Percentiles rank a stretch among this genome's conserved stretches.
Evolutionary conservation across 2,888 invertebrate genomes (phyloP).

Genomic region (Heliconius hortense): DNA sequence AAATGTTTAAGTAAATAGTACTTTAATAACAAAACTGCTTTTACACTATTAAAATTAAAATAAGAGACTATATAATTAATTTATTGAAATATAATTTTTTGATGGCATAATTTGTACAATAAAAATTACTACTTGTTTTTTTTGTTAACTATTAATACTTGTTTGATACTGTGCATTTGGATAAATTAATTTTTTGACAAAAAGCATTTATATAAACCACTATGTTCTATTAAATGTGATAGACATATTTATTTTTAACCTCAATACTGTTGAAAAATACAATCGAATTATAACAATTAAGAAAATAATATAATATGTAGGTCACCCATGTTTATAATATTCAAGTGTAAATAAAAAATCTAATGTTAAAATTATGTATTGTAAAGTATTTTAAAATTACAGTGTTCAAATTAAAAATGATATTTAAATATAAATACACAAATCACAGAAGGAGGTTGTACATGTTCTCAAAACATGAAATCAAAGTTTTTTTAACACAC

Average conservation of each 20-base stretch:
- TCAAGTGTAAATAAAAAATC: conserved; percentile 12
- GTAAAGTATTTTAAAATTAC: not conserved
- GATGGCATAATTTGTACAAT: not conserved
- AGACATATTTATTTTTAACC: not conserved
- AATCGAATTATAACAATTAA: conserved; percentile 8
- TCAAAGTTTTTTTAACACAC: not conserved
- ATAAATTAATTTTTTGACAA: not conserved
- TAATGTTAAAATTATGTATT: conserved; percentile 7
- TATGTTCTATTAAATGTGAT: not conserved
- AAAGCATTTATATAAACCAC: not conserved
- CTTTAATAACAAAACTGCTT: not conserved
- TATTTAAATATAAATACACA: not conserved
- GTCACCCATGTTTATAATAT: conserved; percentile 38
- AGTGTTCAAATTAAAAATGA: not conserved
- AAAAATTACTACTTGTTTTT: no score
- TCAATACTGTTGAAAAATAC: not conserved
- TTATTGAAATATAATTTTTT: not conserved
- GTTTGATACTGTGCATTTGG: not conserved
- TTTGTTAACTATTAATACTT: not conserved
- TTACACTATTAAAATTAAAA: not conserved
- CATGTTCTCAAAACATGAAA: not conserved
- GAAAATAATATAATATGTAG: conserved; percentile 38
- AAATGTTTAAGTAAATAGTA: conserved; percentile 1
- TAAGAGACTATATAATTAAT: not conserved
- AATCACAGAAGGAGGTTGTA: not conserved